These are phyloP conservation scores for Apis cerana DNA, from an alignment of 1,140 invertebrate genomes.

Conservation along the genomic window DNA sequence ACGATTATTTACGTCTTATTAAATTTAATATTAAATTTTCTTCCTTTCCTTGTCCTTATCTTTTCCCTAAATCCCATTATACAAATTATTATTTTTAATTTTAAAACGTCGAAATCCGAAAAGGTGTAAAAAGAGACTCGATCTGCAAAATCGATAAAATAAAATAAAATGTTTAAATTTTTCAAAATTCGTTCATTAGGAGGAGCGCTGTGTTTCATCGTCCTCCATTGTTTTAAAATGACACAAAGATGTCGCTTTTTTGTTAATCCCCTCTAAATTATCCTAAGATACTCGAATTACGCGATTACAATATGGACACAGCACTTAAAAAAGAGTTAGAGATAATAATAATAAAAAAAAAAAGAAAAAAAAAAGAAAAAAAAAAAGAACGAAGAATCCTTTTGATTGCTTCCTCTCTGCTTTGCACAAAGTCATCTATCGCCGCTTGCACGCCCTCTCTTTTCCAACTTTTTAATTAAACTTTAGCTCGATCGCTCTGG, in stretches of 20 bases:
- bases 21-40: too few relatives aligned
- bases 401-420: neutral
- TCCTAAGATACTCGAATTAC: neutral
- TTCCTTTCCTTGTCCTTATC: too few relatives aligned
- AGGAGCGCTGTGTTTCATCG: neutral
- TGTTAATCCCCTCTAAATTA: neutral
- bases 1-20: too few relatives aligned
- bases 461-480: conserved; percentile 37
- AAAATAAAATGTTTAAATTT: too few relatives aligned
- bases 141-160: too few relatives aligned
- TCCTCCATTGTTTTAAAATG: neutral
- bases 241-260: neutral
- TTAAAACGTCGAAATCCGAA: too few relatives aligned
- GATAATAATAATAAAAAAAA: neutral
- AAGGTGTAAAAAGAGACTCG: too few relatives aligned
- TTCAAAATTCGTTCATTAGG: neutral
- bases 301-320: conserved; percentile 20
- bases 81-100: too few relatives aligned
- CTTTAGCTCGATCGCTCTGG: neutral
- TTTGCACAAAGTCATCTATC: conserved; percentile 3
- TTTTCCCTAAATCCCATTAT: too few relatives aligned
- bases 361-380: neutral
- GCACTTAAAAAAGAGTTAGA: neutral
- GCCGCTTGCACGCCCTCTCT: neutral
- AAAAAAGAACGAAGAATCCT: conserved; percentile 25